Base-by-base conservation (phyloP, 2,797 vertebrate genomes). In the Rousettus madagascariensis region DNA sequence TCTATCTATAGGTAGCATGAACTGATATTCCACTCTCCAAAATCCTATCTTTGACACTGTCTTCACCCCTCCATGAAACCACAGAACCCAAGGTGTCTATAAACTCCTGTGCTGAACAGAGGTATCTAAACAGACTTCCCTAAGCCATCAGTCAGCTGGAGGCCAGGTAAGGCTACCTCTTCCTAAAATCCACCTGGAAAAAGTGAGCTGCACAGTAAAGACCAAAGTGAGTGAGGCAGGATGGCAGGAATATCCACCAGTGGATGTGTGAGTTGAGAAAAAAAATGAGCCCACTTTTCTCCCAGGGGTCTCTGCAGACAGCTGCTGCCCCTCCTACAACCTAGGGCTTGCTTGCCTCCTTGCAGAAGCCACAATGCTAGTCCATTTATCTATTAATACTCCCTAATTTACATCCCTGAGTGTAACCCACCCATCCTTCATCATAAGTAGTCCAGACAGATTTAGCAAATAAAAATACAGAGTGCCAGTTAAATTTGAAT, bases 381-480 rank as follows among this genome's bases (percentile, higher is more conserved):
- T 53, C 69, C 19, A 7, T 71, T 69, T 63, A 75, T 55, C 86
- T 93, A 80, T 85, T 91, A 74, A 87, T 74, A 88, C 57, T 79
- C 43, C 43, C 82, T 75, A 71, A 80, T 80, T 87, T 65, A 65
- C 63, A 68, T 74, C 83, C 66, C 71, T 41, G 63, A 22, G 5
- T 72, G 77, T 66, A n/a, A n/a, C 63, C 94, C 68, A 49, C 46
- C 71, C 82, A 78, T 41, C 41, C 86, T 86, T 83, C 63, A 79
- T 53, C 33, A 33, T 33, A 87, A 96, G 77, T 46, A 93, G 59
- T 59, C 51, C 80, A 49, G 86, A 74, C 79, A 80, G 69, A 82
- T 82, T 91, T 90, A 72, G 77, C 82, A 78, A 53, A 83, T 53
- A 78, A 93, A 90, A 86, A 83, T 68, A 49, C 82, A 86, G 69